These are phyloP conservation scores for Drosophila neonasuta DNA, from an alignment of 2,888 invertebrate species.

Conservation along the genomic window DNA sequence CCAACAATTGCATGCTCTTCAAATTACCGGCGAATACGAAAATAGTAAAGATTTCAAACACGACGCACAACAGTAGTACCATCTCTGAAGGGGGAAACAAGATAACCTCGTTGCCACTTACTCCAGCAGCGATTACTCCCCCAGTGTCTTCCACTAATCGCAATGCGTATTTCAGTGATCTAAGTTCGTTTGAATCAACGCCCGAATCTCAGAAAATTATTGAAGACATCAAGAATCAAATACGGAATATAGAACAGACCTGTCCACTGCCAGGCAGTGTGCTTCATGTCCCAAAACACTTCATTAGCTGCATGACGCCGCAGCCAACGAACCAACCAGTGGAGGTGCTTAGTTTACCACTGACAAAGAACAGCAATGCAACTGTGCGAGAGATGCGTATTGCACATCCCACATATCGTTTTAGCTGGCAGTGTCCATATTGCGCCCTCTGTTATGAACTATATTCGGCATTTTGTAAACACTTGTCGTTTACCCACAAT, in stretches of 20 bases:
- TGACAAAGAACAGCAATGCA: slow-evolving; percentile 8
- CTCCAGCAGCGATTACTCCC: neutral
- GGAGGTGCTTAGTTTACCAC: slow-evolving; percentile 18
- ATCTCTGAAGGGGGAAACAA: slow-evolving; percentile 25
- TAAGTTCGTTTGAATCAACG: slow-evolving; percentile 57
- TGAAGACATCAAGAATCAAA: slow-evolving; percentile 67
- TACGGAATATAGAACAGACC: slow-evolving; percentile 59
- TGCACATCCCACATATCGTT: slow-evolving; percentile 51
- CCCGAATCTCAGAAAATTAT: slow-evolving; percentile 74
- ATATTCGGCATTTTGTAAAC: slow-evolving; percentile 56
- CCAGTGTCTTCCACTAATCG: slow-evolving; percentile 31
- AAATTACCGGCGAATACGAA: slow-evolving; percentile 61
- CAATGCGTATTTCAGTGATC: slow-evolving; percentile 39
- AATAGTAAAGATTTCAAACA: slow-evolving; percentile 45
- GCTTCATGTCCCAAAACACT: slow-evolving; percentile 35
- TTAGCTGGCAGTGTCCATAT: slow-evolving; percentile 67
- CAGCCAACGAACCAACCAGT: neutral
- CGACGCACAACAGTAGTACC: slow-evolving; percentile 5
- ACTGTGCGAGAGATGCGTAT: slow-evolving; percentile 43
- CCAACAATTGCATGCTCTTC: slow-evolving; percentile 55
- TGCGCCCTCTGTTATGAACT: slow-evolving; percentile 64
- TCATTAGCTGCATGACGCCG: too few species aligned
- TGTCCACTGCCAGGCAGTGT: slow-evolving; percentile 59
- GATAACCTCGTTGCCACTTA: neutral
- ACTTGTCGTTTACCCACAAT: slow-evolving; percentile 52